These are phyloP conservation scores for Gortyna flavago DNA, from an alignment of 2,888 invertebrate species.

Conservation along the genomic window DNA sequence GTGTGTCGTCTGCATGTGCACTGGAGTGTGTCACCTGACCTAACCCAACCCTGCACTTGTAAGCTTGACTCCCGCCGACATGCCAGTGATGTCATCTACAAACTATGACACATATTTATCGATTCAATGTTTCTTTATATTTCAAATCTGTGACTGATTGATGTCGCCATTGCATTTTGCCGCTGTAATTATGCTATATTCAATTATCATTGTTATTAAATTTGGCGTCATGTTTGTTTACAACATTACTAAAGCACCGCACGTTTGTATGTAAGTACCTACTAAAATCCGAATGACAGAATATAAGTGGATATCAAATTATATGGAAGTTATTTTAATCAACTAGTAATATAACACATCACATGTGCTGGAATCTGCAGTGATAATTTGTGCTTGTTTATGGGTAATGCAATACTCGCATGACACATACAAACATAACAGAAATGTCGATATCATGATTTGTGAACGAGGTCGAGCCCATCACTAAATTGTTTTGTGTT, in stretches of 20 bases:
- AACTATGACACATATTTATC: conserved; percentile 56
- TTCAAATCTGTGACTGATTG: conserved; percentile 7
- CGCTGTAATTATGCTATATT: conserved; percentile 31
- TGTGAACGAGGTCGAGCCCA: conserved; percentile 54
- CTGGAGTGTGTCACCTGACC: conserved; percentile 87
- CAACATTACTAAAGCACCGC: conserved; percentile 32
- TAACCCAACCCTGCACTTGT: conserved; percentile 88
- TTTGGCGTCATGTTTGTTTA: conserved; percentile 37
- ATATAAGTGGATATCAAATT: conserved; percentile 7
- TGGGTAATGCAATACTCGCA: conserved; percentile 45
- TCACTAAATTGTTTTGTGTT: conserved; percentile 77
- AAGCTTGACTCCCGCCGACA: conserved; percentile 76
- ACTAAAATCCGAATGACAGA: conserved; percentile 16
- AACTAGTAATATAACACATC: conserved; percentile 42
- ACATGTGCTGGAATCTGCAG: conserved; percentile 35
- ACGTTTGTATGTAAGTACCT: neutral
- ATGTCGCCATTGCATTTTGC: conserved; percentile 18
- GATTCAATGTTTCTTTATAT: conserved; percentile 53
- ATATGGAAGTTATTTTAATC: conserved; percentile 18
- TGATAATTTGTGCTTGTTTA: conserved; percentile 47
- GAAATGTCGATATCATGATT: conserved; percentile 53
- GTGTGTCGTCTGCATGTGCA: conserved; percentile 76
- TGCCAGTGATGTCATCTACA: conserved; percentile 71
- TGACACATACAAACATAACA: conserved; percentile 19
- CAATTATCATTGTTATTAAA: conserved; percentile 34